Evolutionary conservation across 2,888 invertebrate genomes (phyloP), one percentile per base, ranked within the genome.

Genomic region (Ectemnius continuus): DNA sequence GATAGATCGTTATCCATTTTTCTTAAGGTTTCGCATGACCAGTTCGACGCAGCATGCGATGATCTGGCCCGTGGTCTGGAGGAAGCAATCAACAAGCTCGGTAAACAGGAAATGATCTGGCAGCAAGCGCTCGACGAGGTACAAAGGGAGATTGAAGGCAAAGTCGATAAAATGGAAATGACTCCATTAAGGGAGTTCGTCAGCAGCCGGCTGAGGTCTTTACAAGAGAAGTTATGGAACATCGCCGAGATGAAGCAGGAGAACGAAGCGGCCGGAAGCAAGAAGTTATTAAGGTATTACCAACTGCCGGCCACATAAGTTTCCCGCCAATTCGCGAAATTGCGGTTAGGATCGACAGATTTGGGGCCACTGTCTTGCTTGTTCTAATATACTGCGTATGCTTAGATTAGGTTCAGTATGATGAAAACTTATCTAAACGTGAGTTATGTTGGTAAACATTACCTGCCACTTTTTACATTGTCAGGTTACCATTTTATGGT

Each of bases 241-340:
- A 91, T 95, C 85, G 92, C 93, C 0, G 92, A 92, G 2, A 85
- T 94, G 81, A 93, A 93, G 65, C 91, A 92, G 46, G 94, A 94
- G 67, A 93, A 92, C 0, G 95, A 96, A 76, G 96, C 96, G 0
- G 95, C 96, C 3, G 96, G 95, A 3, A 93, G 95, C 0, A 95
- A 94, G 88, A 94, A 93, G 87, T 91, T 94, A 18, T 89, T 96
- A 18, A 93, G 93, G 94, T 94, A 86, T 73, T 48, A 46, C 14
- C 77, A 65, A 14, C 52, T 1, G 63, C 3, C 2, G 23, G 23
- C 23, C 23, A 23, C 3, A 23, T 3, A 23, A 23, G 23, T 23
- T 23, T 23, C 23, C 3, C 23, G 23, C 23, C 23, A 23, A 23
- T 2, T 23, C 23, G 23, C 2, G 23, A 23, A 23, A 23, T 23